These are phyloP conservation scores for Diarsia mendica DNA, from an alignment of 2,888 invertebrate genomes.

Conservation along the genomic window DNA sequence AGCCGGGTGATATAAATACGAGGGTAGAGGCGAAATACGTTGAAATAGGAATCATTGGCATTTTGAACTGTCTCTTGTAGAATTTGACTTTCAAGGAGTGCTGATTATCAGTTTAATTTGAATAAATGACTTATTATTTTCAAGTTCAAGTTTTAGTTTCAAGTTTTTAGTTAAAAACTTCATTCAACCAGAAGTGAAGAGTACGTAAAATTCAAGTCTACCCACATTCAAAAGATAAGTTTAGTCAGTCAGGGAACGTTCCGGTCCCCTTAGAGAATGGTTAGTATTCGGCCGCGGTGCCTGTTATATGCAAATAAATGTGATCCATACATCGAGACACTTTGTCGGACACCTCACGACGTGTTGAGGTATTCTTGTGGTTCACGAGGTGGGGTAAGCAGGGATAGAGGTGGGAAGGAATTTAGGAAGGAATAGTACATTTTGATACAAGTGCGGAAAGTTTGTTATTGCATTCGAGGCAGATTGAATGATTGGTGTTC, in stretches of 20 bases:
- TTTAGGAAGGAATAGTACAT: background rate
- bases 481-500: no score
- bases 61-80: no score
- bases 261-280: constrained; percentile 19
- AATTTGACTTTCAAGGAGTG: no score
- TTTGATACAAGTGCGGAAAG: no score
- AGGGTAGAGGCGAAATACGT: no score
- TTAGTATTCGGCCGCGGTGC: constrained; percentile 48
- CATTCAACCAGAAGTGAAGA: constrained; percentile 25
- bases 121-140: no score
- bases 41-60: no score
- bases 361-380: constrained; percentile 13
- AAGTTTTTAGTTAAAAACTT: no score
- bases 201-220: constrained; percentile 8
- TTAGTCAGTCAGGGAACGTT: constrained; percentile 44
- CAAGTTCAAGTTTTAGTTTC: no score
- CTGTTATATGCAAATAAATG: constrained; percentile 54
- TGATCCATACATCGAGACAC: constrained; percentile 52
- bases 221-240: constrained; percentile 3
- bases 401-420: background rate
- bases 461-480: no score
- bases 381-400: background rate
- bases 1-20: no score
- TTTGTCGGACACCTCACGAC: constrained; percentile 48
- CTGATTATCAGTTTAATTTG: no score